A percentile compares a stretch with the other conserved stretches of the same genome.
Evolutionary conservation across 2,888 invertebrate species (phyloP).

Genomic region (Andrena praecox): DNA sequence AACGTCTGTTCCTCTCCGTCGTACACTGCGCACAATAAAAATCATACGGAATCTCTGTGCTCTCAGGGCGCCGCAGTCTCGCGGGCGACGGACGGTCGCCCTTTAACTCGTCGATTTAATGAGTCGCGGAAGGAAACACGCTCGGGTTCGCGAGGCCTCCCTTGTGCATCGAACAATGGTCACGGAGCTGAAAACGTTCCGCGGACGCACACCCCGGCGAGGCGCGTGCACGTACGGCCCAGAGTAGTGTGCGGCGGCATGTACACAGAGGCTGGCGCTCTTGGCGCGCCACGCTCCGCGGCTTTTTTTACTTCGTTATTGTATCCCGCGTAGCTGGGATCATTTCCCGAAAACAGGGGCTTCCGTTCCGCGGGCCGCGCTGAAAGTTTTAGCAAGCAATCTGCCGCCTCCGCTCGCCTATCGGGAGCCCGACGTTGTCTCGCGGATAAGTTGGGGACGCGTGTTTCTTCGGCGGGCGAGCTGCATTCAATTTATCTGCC

Average conservation of each 20-base stretch:
- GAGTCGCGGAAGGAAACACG: slow-evolving; percentile 14
- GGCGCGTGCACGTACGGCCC: neutral
- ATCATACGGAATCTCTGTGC: too few species aligned
- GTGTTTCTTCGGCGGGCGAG: slow-evolving; percentile 64
- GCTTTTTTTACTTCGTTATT: slow-evolving; percentile 64
- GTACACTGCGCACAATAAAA: too few species aligned
- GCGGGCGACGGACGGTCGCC: slow-evolving; percentile 1
- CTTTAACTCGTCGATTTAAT: slow-evolving; percentile 48
- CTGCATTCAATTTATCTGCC: too few species aligned
- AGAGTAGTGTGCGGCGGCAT: neutral
- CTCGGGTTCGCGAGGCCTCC: slow-evolving; percentile 13
- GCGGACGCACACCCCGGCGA: slow-evolving; percentile 4
- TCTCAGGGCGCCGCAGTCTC: neutral
- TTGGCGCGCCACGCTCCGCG: slow-evolving; percentile 2
- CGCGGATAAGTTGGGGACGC: slow-evolving; percentile 51
- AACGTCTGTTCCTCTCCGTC: too few species aligned
- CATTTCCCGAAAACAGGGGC: slow-evolving; percentile 50
- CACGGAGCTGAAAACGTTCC: slow-evolving; percentile 41
- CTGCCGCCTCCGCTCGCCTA: slow-evolving; percentile 62
- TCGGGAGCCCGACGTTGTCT: slow-evolving; percentile 62
- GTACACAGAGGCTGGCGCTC: slow-evolving; percentile 2
- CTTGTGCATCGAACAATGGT: slow-evolving; percentile 50
- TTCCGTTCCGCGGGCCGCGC: slow-evolving; percentile 31
- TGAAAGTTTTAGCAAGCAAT: slow-evolving; percentile 77
- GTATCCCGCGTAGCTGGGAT: slow-evolving; percentile 48